Percentiles rank a stretch among this genome's conserved stretches.
Conservation (phyloP, 1,140 invertebrate species). For the Papilio dardanus region DNA sequence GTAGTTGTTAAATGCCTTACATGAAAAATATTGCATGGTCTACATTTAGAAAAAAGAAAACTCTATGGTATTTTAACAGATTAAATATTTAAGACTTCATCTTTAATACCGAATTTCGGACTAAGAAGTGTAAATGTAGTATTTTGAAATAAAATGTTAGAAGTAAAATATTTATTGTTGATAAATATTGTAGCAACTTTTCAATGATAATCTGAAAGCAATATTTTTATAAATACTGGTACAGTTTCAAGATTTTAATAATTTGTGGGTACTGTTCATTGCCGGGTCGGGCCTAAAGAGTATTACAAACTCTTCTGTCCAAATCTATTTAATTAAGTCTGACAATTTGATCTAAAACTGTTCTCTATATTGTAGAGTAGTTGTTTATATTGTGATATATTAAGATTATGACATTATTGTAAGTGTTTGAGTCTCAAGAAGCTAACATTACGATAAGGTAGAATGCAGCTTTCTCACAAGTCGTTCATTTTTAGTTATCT, state of each 20-base stretch:
- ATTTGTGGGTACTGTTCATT: background rate
- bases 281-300: background rate
- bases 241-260: background rate
- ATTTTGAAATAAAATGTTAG: background rate
- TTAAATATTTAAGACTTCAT: background rate
- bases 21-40: background rate
- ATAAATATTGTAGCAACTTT: background rate
- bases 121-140: background rate
- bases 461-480: constrained; percentile 60
- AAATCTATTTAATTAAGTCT: constrained; percentile 44
- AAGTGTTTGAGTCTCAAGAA: constrained; percentile 56
- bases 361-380: constrained; percentile 62
- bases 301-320: background rate
- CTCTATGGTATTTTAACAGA: background rate
- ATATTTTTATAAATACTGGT: constrained; percentile 3
- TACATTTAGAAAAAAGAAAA: background rate
- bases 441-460: constrained; percentile 53
- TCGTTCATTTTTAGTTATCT: constrained; percentile 70
- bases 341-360: constrained; percentile 41
- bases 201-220: background rate
- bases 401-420: constrained; percentile 65
- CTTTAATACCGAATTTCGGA: background rate
- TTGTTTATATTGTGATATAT: constrained; percentile 79
- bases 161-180: background rate
- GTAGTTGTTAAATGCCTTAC: constrained; percentile 16